phyloP scores from a whole-genome alignment of 2,797 vertebrate genomes.

The Passerculus sandwichensis region DNA sequence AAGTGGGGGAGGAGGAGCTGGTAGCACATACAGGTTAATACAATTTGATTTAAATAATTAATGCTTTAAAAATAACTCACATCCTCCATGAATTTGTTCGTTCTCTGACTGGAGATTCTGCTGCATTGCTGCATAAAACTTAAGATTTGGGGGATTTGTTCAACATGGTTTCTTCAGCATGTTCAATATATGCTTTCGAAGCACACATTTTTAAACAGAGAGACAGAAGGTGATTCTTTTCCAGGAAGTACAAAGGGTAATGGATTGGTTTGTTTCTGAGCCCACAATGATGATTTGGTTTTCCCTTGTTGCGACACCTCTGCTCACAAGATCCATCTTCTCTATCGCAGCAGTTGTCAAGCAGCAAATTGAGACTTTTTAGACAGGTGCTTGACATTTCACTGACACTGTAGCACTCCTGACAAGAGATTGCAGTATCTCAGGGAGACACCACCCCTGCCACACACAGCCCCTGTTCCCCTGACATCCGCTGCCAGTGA shows the following conservation, averaged over 20 bases:
- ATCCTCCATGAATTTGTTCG: neutral
- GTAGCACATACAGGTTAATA: neutral
- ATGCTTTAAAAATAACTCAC: neutral
- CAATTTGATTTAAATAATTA: neutral
- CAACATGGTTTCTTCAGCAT: neutral
- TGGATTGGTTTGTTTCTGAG: neutral
- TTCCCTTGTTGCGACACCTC: neutral
- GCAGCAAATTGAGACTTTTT: neutral
- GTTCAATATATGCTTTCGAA: neutral
- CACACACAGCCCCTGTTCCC: neutral
- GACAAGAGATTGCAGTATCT: neutral
- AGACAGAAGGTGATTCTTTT: neutral
- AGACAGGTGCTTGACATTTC: neutral
- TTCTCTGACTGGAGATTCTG: neutral
- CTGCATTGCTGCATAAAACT: neutral
- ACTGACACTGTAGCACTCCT: neutral
- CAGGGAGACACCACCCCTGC: neutral
- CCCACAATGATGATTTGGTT: neutral
- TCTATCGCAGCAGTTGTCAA: neutral
- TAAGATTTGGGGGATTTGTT: neutral
- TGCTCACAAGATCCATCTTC: neutral
- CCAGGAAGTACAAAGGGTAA: neutral
- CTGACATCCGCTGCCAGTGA: conserved; percentile 54
- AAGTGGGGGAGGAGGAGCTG: neutral
- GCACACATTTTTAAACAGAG: neutral